Evolutionary conservation across 2,888 invertebrate species (phyloP).

Genomic region (Andrena marginata): DNA sequence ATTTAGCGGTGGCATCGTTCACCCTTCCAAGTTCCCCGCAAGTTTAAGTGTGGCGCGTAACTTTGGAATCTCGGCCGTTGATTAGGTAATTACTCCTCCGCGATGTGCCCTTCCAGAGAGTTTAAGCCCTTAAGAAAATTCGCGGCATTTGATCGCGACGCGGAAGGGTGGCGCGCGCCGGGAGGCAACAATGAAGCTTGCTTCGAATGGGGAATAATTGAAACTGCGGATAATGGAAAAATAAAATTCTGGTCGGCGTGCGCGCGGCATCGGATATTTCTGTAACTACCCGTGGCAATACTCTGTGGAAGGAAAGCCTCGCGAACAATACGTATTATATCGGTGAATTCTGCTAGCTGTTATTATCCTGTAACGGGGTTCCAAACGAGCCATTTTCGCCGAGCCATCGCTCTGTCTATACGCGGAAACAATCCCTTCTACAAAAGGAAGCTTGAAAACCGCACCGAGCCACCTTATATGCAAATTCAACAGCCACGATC

Average conservation of each 20-base stretch:
- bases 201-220: constrained; percentile 10
- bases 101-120: constrained; percentile 63
- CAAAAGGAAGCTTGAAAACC: constrained; percentile 57
- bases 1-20: constrained; percentile 58
- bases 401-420: constrained; percentile 34
- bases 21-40: constrained; percentile 52
- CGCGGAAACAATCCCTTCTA: constrained; percentile 44
- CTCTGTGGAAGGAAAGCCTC: not conserved
- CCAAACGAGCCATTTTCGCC: constrained; percentile 49
- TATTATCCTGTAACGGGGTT: constrained; percentile 32
- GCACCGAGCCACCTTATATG: constrained; percentile 64
- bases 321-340: constrained; percentile 24
- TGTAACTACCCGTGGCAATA: not conserved
- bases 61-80: constrained; percentile 72
- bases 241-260: not conserved
- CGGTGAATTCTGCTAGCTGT: constrained; percentile 16
- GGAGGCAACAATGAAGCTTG: not conserved
- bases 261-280: constrained; percentile 4
- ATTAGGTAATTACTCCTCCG: constrained; percentile 74
- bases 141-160: constrained; percentile 13
- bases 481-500: constrained; percentile 61
- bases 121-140: constrained; percentile 49
- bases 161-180: not conserved
- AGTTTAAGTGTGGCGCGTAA: constrained; percentile 72
- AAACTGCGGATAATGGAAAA: not conserved